Percentiles rank a stretch among this genome's conserved stretches.
These are phyloP conservation scores for Triplophysa yarkandensis DNA, from an alignment of 2,797 vertebrate genomes.

Conservation along the genomic window DNA sequence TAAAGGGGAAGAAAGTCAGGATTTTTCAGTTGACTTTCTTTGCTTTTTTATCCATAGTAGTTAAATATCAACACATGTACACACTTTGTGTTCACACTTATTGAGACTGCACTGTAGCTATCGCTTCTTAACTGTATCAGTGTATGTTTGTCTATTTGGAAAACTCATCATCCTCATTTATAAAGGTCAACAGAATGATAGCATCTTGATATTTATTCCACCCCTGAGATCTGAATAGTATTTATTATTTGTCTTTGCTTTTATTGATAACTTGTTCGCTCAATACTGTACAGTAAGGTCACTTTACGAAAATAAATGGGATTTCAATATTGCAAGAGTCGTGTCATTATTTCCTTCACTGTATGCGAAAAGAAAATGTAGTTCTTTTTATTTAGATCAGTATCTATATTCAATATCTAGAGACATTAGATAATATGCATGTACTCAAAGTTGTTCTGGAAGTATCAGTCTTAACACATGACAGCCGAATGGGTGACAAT, in stretches of 20 bases:
- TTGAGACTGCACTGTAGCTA: conserved; percentile 30
- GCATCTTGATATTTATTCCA: conserved; percentile 43
- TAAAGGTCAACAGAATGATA: conserved; percentile 25
- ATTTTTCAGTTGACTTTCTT: not conserved
- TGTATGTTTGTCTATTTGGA: conserved; percentile 7
- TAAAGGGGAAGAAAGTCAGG: not conserved
- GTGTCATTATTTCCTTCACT: conserved; percentile 17
- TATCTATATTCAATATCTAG: not conserved
- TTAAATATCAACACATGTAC: not conserved
- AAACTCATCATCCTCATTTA: conserved; percentile 17
- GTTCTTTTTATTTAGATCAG: not conserved
- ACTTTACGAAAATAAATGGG: conserved; percentile 38
- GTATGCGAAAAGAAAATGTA: not conserved
- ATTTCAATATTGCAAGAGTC: conserved; percentile 3
- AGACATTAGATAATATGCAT: no score
- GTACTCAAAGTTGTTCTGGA: conserved; percentile 35
- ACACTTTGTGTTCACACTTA: no score
- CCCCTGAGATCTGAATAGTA: conserved; percentile 43
- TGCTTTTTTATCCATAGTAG: not conserved
- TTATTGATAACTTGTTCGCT: conserved; percentile 28
- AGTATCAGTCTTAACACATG: conserved; percentile 66
- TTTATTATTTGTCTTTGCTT: conserved; percentile 33
- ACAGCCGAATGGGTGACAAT: conserved; percentile 68
- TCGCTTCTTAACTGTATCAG: conserved; percentile 47
- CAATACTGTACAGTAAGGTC: conserved; percentile 23